Evolutionary conservation across 1,140 invertebrate species (phyloP), one percentile per base, ranked within the genome.

Genomic region (Hestina assimilis): DNA sequence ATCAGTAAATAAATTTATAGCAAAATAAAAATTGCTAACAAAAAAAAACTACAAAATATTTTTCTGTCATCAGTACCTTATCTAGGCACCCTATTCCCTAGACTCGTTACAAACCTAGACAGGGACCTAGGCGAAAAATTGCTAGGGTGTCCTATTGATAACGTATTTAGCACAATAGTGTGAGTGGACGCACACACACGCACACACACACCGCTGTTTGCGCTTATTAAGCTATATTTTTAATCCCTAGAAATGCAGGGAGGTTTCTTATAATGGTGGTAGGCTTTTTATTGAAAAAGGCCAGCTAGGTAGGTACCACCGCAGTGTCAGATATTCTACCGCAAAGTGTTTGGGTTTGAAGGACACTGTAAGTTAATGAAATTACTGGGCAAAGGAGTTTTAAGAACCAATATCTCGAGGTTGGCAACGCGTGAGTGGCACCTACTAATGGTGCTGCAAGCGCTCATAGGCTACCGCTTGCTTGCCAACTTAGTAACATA

Each of bases 1-100:
- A n/a, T n/a, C n/a, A n/a, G n/a, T n/a, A n/a, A n/a, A n/a, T n/a
- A n/a, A n/a, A n/a, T n/a, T n/a, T n/a, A n/a, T n/a, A n/a, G n/a
- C n/a, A n/a, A 23, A 42, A 51, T 14, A 43, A 9, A 38, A 50
- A 24, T 50, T 31, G 50, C 20, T 1, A 29, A 40, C 46, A 54
- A 33, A 43, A 45, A 43, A 35, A 29, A 14, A 12, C 2, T 15
- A 19, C 12, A 35, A 9, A 28, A 9, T 46, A 40, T 38, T 46
- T 67, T 59, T 69, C 24, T 83, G 77, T 64, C 52, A 41, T 48
- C 79, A 23, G 24, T 83, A 80, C 79, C 40, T 68, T 71, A 81
- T 83, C 80, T 86, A 86, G 83, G 79, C 80, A 83, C 83, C 79
- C 75, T 74, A 77, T 68, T 72, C 70, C 72, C 79, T 78, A 80